Evolutionary conservation across 2,113 vertebrate species (phyloP).

Genomic region (Hiodon alosoides): DNA sequence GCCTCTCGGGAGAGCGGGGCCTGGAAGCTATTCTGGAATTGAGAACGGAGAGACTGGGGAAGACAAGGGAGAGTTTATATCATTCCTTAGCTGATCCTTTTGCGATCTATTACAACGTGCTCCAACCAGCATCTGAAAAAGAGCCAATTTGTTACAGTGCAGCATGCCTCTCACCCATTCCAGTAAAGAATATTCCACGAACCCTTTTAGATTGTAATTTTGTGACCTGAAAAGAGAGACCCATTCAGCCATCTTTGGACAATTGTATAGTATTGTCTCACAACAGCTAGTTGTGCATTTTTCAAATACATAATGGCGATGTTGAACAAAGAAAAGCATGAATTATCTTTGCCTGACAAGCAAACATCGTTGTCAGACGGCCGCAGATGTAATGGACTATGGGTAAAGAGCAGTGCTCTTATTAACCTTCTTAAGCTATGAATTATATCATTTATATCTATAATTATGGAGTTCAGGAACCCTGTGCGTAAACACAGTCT

Average conservation of each 20-base stretch:
- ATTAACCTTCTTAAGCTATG: constrained; percentile 35
- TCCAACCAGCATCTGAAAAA: no score
- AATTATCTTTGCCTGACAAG: constrained; percentile 26
- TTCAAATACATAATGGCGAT: background rate
- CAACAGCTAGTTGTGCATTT: no score
- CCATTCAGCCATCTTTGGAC: no score
- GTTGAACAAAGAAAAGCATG: constrained; percentile 12
- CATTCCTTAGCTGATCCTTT: background rate
- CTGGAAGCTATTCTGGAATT: background rate
- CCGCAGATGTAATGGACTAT: constrained; percentile 45
- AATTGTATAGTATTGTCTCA: no score
- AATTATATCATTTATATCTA: constrained; percentile 56
- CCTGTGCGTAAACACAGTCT: constrained; percentile 74
- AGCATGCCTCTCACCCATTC: no score
- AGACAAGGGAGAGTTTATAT: background rate
- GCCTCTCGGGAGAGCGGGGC: background rate
- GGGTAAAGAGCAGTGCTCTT: constrained; percentile 45
- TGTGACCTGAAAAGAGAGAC: no score
- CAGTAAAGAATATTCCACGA: no score
- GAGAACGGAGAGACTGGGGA: background rate
- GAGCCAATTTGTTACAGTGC: no score
- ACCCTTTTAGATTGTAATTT: no score
- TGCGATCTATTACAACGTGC: no score
- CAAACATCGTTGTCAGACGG: constrained; percentile 32
- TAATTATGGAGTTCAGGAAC: constrained; percentile 79